These are phyloP conservation scores for Raphicerus campestris DNA, from an alignment of 2,113 vertebrate species.

Conservation along the genomic window DNA sequence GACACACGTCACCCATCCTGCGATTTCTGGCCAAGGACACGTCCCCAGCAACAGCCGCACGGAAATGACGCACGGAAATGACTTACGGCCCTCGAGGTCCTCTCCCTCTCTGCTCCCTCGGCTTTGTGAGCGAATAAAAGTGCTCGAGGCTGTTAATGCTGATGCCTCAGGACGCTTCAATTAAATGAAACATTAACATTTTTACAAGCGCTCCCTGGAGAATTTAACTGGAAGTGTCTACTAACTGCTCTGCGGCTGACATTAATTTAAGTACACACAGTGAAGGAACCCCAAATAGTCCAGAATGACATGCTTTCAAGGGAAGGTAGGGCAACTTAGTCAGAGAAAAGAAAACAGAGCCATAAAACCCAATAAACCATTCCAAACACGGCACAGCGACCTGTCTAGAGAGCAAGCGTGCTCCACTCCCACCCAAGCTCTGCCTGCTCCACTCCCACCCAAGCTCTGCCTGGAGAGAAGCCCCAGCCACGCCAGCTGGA, in stretches of 20 bases:
- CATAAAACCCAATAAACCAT: neutral
- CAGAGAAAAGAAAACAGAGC: neutral
- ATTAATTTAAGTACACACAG: neutral
- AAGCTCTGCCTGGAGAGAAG: neutral
- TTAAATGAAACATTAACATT: neutral
- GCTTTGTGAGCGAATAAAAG: neutral
- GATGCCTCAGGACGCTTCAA: neutral
- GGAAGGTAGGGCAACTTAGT: neutral
- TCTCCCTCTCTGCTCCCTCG: neutral
- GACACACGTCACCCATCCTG: neutral
- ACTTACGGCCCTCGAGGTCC: neutral
- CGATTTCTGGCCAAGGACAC: neutral
- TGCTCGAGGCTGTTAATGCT: neutral
- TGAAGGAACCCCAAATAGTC: neutral
- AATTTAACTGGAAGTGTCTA: neutral
- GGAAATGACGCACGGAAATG: no score
- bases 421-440: neutral
- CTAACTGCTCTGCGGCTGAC: neutral
- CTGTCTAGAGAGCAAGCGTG: neutral
- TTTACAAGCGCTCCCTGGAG: neutral
- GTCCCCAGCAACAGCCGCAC: neutral
- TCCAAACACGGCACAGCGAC: neutral
- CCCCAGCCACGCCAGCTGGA: accelerated
- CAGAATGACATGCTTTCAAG: neutral
- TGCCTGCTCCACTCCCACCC: neutral